Conservation (phyloP, 2,797 vertebrate species). For the Phataginus tricuspis region DNA sequence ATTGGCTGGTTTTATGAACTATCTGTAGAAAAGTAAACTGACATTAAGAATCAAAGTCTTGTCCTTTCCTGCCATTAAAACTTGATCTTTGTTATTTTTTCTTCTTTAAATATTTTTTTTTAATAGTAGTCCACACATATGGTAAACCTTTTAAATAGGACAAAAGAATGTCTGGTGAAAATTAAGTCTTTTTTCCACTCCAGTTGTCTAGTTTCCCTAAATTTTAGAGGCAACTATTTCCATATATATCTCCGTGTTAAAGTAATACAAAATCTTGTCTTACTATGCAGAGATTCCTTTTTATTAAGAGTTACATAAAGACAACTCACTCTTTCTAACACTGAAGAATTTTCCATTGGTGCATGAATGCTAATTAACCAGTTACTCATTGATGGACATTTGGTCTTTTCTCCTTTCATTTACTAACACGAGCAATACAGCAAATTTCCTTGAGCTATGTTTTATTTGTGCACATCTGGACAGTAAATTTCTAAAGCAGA, state of each 20-base stretch:
- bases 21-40: slow-evolving; percentile 38
- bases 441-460: background rate
- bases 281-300: background rate
- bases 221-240: background rate
- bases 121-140: background rate
- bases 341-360: background rate
- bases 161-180: background rate
- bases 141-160: slow-evolving; percentile 4
- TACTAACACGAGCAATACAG: background rate
- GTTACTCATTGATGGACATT: background rate
- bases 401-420: background rate
- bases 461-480: background rate
- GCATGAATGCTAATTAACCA: background rate
- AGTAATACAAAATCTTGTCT: slow-evolving; percentile 20
- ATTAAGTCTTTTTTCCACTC: background rate
- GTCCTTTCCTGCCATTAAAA: background rate
- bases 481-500: slow-evolving; percentile 39
- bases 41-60: slow-evolving; percentile 16
- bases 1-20: slow-evolving; percentile 56
- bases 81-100: slow-evolving; percentile 33
- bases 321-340: background rate
- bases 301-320: slow-evolving; percentile 15
- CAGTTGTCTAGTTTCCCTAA: background rate
- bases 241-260: background rate
- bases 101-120: background rate